Evolutionary conservation across 2,797 vertebrate species (phyloP).

Genomic region (Hydrophis major): DNA sequence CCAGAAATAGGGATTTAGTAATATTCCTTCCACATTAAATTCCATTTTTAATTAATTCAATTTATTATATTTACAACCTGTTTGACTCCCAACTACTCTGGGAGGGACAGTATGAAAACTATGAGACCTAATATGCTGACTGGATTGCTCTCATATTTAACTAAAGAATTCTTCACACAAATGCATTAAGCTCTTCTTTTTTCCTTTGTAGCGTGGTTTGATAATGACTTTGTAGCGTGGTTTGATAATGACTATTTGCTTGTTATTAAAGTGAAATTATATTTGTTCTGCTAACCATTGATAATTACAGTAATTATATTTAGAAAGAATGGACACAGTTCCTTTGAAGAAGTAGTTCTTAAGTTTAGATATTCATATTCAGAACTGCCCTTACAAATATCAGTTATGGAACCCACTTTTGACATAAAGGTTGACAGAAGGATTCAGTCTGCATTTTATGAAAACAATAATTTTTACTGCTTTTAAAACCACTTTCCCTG

Average conservation of each 20-base stretch:
- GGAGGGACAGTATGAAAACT: neutral
- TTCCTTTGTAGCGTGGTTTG: neutral
- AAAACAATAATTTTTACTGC: neutral
- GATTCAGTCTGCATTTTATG: accelerated
- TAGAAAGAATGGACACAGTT: neutral
- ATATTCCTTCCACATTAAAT: neutral
- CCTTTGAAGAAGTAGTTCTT: neutral
- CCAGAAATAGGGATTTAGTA: neutral
- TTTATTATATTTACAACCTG: neutral
- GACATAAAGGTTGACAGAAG: accelerated
- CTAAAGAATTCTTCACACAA: neutral
- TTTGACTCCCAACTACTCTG: neutral
- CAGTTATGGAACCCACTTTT: neutral
- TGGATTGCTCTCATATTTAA: neutral
- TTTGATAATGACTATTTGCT: neutral
- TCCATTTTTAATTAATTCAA: neutral
- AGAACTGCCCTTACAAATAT: neutral
- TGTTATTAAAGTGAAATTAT: neutral
- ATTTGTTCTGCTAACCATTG: neutral
- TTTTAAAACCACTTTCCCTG: neutral
- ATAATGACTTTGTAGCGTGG: neutral
- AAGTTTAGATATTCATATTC: neutral
- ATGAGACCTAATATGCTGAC: neutral
- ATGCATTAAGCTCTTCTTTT: neutral
- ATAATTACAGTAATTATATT: neutral